Base-by-base conservation (phyloP, 2,113 vertebrate genomes). In the Ondatra zibethicus region DNA sequence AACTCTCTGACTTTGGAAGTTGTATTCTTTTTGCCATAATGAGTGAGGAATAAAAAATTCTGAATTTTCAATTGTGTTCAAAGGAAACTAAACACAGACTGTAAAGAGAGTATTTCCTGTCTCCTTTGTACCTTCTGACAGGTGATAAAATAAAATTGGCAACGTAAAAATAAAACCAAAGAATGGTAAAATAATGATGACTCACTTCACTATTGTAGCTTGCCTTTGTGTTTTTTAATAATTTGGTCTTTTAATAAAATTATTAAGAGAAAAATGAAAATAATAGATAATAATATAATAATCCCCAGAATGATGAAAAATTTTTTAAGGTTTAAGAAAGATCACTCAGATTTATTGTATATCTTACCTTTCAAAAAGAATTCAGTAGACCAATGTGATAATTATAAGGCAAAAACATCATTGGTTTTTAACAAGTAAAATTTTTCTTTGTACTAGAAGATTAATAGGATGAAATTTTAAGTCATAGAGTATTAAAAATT, bases 21-120 rank as follows among this genome's bases (percentile, higher is more conserved):
- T 92, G 80, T 88, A 55, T 89, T 89, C n/a, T 58, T 93, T 92
- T 86, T 92, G 21, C 78, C 65, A 86, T 58, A 94, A 86, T 84
- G 68, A 58, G 5, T 92, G 27, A 92, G 72, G 93, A 92, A 77
- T 58, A 47, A 73, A 93, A 88, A 52, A 6, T 33, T 90, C 85
- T 88, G 36, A 85, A 88, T 94, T 85, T 88, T 86, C 72, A 88
- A 1, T 75, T 85, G n/a, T 84, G 12, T 47, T 90, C 73, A 78
- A 78, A 78, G 73, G 39, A 78, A 90, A 4, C 55, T 47, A 77
- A 65, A 65, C 29, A 65, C 58, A 65, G 72, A 4, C 50, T 42
- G 13, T 16, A 89, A 33, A 50, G 16, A 21, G 9, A 65, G 31
- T 50, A n/a, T 66, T 63, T 92, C 70, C 61, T 65, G 3, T 82